phyloP scores from a whole-genome alignment of 2,888 invertebrate genomes.

The Unio delphinus region DNA sequence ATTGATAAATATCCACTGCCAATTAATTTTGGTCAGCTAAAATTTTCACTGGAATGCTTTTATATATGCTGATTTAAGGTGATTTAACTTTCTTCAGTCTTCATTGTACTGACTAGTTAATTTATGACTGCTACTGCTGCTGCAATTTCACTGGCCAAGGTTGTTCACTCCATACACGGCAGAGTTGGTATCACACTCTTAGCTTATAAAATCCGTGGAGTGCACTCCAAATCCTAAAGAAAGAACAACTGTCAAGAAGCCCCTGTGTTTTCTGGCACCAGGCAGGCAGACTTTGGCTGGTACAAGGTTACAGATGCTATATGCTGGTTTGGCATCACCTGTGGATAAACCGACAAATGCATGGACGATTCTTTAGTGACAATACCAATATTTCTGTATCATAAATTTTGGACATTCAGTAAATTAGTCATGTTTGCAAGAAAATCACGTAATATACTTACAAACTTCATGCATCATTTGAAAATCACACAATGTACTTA shows the following conservation, averaged over 20 bases:
- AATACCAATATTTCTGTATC: background rate
- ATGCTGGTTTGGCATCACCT: conserved; percentile 72
- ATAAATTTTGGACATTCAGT: background rate
- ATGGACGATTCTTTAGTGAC: background rate
- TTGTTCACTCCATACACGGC: too few relatives aligned
- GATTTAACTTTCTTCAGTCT: too few relatives aligned
- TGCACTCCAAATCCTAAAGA: conserved; percentile 27
- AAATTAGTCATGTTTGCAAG: background rate
- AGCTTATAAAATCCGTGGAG: too few relatives aligned
- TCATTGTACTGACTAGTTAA: too few relatives aligned
- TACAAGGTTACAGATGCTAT: conserved; percentile 72
- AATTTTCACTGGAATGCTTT: too few relatives aligned
- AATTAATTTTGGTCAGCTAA: too few relatives aligned
- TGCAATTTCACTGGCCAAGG: too few relatives aligned
- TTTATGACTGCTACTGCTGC: too few relatives aligned
- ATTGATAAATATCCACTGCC: too few relatives aligned
- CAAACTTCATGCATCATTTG: background rate
- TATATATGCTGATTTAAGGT: too few relatives aligned
- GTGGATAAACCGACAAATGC: conserved; percentile 88
- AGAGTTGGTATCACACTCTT: too few relatives aligned
- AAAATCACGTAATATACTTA: background rate
- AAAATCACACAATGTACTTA: too few relatives aligned
- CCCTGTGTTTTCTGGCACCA: conserved; percentile 11
- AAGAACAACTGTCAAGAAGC: conserved; percentile 32
- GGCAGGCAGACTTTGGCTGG: conserved; percentile 43